Evolutionary conservation across 2,888 invertebrate genomes (phyloP).

Genomic region (Marronus borbonicus): DNA sequence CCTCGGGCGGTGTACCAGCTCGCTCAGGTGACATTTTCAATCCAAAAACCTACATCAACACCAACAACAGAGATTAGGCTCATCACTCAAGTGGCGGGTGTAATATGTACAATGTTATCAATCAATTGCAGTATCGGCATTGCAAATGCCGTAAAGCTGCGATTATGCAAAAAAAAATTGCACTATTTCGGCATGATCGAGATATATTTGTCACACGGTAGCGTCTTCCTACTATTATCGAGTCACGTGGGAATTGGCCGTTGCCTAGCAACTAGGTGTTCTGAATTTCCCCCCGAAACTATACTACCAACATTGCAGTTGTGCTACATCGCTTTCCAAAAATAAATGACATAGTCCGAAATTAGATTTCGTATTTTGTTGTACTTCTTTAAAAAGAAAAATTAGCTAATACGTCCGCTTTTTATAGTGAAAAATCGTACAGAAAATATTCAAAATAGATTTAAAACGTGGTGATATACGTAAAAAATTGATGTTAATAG

Average conservation of each 20-base stretch:
- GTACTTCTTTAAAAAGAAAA: too few relatives aligned
- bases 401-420: too few relatives aligned
- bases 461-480: too few relatives aligned
- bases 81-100: not conserved
- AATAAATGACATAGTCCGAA: not conserved
- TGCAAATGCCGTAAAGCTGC: not conserved
- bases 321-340: constrained; percentile 6
- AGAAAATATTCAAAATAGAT: too few relatives aligned
- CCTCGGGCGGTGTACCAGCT: constrained; percentile 67
- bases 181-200: constrained; percentile 45
- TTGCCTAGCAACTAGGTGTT: constrained; percentile 58
- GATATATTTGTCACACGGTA: constrained; percentile 49
- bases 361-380: too few relatives aligned
- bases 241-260: constrained; percentile 59
- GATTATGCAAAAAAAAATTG: constrained; percentile 19
- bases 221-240: constrained; percentile 57
- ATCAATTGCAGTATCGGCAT: constrained; percentile 4
- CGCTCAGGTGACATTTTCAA: constrained; percentile 69
- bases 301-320: constrained; percentile 37
- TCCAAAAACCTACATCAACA: constrained; percentile 29
- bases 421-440: too few relatives aligned
- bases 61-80: too few relatives aligned
- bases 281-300: constrained; percentile 35
- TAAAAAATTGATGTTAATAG: too few relatives aligned
- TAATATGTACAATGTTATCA: not conserved